phyloP scores from a whole-genome alignment of 2,888 invertebrate genomes.

The Scaptomyza polygonia region DNA sequence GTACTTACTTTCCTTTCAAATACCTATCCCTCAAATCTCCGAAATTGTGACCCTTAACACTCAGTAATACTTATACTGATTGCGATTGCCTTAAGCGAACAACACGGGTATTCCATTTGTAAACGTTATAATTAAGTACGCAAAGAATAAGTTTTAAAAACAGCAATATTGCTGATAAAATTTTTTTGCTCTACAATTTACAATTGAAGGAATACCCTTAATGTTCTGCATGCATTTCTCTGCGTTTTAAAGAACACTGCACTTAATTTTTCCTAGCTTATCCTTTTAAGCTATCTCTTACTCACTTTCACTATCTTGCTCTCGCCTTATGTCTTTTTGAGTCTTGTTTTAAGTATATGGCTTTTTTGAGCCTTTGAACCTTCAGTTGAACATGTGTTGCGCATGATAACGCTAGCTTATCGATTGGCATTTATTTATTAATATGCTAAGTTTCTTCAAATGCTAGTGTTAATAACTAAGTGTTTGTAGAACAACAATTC shows the following conservation, averaged over 20 bases:
- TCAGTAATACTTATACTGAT: not conserved
- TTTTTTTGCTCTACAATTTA: no score
- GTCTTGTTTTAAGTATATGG: no score
- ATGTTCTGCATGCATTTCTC: constrained; percentile 36
- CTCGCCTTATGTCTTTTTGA: not conserved
- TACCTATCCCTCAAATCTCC: constrained; percentile 6
- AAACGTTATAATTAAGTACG: no score
- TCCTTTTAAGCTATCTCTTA: constrained; percentile 20
- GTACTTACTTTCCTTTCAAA: not conserved
- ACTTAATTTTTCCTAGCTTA: constrained; percentile 22
- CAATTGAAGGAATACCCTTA: constrained; percentile 27
- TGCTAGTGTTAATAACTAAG: constrained; percentile 19
- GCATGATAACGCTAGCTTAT: constrained; percentile 23
- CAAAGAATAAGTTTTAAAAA: no score
- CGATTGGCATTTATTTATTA: not conserved
- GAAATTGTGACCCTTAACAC: constrained; percentile 1
- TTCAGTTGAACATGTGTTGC: constrained; percentile 1
- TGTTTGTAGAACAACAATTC: constrained; percentile 5
- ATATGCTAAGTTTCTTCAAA: constrained; percentile 7
- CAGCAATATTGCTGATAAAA: no score
- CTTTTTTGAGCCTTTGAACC: no score
- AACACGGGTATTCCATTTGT: constrained; percentile 19
- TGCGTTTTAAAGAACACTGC: constrained; percentile 7
- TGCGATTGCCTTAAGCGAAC: no score
- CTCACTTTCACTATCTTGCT: constrained; percentile 3